Evolutionary conservation across 2,113 vertebrate species (phyloP).

Genomic region (Chrysochloris asiatica): DNA sequence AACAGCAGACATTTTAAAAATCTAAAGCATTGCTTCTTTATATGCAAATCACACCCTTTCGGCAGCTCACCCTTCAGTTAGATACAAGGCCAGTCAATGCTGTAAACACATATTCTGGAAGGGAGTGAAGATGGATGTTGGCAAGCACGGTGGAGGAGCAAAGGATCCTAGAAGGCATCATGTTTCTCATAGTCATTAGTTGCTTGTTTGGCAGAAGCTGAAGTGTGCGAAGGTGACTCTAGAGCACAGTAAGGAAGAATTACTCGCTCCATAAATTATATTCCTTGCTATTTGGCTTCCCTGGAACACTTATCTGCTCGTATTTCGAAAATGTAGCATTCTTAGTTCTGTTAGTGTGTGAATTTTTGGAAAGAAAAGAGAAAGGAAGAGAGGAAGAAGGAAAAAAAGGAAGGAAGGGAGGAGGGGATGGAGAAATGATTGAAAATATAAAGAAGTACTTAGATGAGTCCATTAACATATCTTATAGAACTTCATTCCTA

Average conservation of each 20-base stretch:
- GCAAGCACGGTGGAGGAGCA: not conserved
- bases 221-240: not conserved
- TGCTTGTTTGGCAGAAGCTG: not conserved
- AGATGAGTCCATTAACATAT: not conserved
- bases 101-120: not conserved
- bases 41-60: not conserved
- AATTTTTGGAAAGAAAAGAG: not conserved
- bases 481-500: not conserved
- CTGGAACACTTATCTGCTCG: constrained; percentile 2
- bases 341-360: constrained; percentile 3
- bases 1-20: not conserved
- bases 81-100: not conserved
- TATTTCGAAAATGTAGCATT: constrained; percentile 38
- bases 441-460: not conserved
- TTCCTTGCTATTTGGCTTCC: not conserved
- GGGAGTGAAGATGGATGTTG: not conserved
- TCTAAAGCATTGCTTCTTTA: not conserved
- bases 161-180: not conserved
- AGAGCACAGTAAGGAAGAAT: not conserved
- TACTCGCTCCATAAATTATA: not conserved
- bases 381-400: not conserved
- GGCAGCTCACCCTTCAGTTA: not conserved
- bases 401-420: not conserved
- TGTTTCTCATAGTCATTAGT: not conserved
- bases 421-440: not conserved